phyloP scores from a whole-genome alignment of 92 coral and sea anemone genomes.

The Porites lobata region DNA sequence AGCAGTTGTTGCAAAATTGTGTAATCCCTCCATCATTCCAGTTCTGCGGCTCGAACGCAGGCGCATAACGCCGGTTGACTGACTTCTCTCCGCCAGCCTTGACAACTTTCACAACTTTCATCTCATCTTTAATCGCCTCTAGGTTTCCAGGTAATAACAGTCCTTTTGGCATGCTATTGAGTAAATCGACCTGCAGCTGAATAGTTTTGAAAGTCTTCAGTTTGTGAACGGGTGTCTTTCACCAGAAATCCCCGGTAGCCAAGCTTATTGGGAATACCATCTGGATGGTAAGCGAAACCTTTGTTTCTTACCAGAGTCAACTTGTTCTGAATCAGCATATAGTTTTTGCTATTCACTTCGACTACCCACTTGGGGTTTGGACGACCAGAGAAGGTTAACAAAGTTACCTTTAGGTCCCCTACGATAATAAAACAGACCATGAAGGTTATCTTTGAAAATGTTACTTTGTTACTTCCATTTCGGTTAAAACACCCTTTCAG shows the following conservation, averaged over 20 bases:
- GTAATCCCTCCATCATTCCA: background rate
- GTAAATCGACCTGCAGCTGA: slow-evolving; percentile 17
- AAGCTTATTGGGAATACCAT: slow-evolving; percentile 34
- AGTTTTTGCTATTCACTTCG: slow-evolving; percentile 5
- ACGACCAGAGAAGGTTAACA: slow-evolving; percentile 47
- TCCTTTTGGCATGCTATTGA: slow-evolving; percentile 17
- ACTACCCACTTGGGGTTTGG: slow-evolving; percentile 52
- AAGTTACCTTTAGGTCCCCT: slow-evolving; percentile 16
- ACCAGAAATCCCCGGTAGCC: slow-evolving; percentile 56
- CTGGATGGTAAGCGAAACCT: background rate
- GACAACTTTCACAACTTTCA: background rate
- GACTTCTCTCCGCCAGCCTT: background rate
- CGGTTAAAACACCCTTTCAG: too few relatives aligned
- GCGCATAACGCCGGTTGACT: background rate
- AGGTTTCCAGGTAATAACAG: too few relatives aligned
- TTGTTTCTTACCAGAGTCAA: slow-evolving; percentile 1
- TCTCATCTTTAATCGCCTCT: background rate
- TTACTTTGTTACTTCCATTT: too few relatives aligned
- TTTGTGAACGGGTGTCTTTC: background rate
- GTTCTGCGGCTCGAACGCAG: background rate
- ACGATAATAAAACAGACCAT: too few relatives aligned
- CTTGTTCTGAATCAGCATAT: background rate
- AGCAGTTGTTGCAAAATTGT: background rate
- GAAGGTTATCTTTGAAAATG: too few relatives aligned
- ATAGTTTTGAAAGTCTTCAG: slow-evolving; percentile 4